Base-by-base conservation (phyloP, 2,888 invertebrate genomes). In the Eristalinus sepulchralis region DNA sequence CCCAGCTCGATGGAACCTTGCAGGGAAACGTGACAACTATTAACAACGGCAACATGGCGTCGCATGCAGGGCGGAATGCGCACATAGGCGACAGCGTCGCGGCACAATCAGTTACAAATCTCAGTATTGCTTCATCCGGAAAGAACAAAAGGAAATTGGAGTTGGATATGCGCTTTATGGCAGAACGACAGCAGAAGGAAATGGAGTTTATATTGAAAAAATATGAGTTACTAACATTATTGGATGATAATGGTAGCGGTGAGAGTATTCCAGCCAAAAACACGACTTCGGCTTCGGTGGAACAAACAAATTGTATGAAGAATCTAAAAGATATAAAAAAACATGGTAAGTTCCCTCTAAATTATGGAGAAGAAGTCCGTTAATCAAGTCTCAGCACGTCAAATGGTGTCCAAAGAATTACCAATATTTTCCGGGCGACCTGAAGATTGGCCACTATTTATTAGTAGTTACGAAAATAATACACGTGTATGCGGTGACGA, bases 381-480 rank as follows among this genome's bases (percentile, higher is more conserved):
- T 34, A 34, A 34, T 10, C 34, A 34, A 34, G 34, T 34, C 10
- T 17, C n/a, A 6, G 70, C 85, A 1, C 83, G 83, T 47, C 78
- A 83, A n/a, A 78, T 79, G n/a, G 78, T 83, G 17, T 79, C 78
- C 8, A 84, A 82, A 24, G 83, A 86, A 13, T 47, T 88, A 22
- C 78, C 84, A n/a, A 72, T 11, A 9, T 88, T 88, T 59, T 55
- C 70, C n/a, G 88, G 86, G 1, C 70, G 60, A 17, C 82, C 82
- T 8, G 80, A 86, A 17, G 83, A 86, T 22, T 88, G 88, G 81
- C 84, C 82, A 9, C 47, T 88, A 0, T 88, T 88, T n/a, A 83
- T 84, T 24, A 78, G 77, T 31, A 82, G 71, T 13, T 88, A 62
- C 33, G 80, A 81, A 59, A 83, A 87, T 33, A 72, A 77, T 1